Conservation (phyloP, 2,888 invertebrate genomes). For the Galeopsomyia nigrocyanea region DNA sequence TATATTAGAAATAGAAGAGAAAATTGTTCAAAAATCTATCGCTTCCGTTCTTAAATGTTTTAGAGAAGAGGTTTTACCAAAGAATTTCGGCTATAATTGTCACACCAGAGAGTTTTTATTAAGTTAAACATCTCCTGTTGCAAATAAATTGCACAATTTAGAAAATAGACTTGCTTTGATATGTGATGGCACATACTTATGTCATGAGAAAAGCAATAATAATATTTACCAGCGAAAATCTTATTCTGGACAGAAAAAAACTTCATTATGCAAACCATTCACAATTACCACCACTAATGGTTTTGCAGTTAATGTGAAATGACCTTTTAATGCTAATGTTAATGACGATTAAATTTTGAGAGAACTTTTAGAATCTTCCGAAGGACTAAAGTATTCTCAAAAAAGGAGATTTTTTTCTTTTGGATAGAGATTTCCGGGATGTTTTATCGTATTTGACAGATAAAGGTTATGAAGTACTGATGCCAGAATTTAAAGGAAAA, state of each 20-base stretch:
- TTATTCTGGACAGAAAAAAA: constrained; percentile 47
- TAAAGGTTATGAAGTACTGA: constrained; percentile 47
- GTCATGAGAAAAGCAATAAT: constrained; percentile 46
- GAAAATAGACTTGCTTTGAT: too few species aligned
- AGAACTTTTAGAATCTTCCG: too few species aligned
- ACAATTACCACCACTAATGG: constrained; percentile 42
- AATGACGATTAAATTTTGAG: too few species aligned
- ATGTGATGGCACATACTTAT: constrained; percentile 44
- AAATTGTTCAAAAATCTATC: constrained; percentile 41
- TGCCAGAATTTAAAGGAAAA: too few species aligned
- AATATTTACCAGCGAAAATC: constrained; percentile 48
- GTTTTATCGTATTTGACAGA: constrained; percentile 29
- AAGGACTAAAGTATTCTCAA: too few species aligned
- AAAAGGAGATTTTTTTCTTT: neutral
- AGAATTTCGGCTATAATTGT: too few species aligned
- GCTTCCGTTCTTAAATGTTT: constrained; percentile 43
- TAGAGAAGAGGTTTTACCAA: constrained; percentile 45
- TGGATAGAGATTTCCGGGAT: constrained; percentile 50
- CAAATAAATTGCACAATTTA: constrained; percentile 31
- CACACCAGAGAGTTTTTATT: too few species aligned
- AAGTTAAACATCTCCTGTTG: constrained; percentile 27
- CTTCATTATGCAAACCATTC: constrained; percentile 43
- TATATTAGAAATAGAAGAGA: constrained; percentile 44
- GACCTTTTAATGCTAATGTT: constrained; percentile 37
- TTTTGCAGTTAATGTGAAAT: constrained; percentile 40